Evolutionary conservation across 2,797 vertebrate species (phyloP).

Genomic region (Sebastes ruberrimus): DNA sequence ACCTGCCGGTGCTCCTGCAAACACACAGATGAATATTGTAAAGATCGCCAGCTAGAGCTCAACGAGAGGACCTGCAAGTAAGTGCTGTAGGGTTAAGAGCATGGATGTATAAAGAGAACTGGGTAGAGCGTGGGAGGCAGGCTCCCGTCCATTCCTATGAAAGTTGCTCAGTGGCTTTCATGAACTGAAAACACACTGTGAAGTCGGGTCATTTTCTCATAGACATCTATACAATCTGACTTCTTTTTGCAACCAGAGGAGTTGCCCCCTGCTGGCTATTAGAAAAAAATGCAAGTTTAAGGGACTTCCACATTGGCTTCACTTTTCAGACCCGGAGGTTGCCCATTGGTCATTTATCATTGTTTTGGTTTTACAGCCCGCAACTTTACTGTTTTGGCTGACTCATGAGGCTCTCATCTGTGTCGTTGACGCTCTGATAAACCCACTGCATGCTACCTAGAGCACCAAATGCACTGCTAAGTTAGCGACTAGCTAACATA

Average conservation of each 20-base stretch:
- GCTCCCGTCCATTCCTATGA: too few species aligned
- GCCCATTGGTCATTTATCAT: not conserved
- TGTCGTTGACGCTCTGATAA: not conserved
- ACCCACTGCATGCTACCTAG: not conserved
- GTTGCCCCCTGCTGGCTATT: too few species aligned
- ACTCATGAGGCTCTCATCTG: not conserved
- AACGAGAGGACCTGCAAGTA: constrained; percentile 99
- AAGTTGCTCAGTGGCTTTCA: too few species aligned
- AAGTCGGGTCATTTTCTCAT: too few species aligned
- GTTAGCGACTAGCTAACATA: not conserved
- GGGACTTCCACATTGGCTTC: too few species aligned
- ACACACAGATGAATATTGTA: constrained; percentile 96
- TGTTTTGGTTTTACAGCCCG: not conserved
- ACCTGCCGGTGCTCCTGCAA: constrained; percentile 99
- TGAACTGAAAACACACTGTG: too few species aligned
- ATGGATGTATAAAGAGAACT: not conserved
- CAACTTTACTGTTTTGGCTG: not conserved
- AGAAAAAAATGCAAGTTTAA: too few species aligned
- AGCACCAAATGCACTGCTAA: not conserved
- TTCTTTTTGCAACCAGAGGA: too few species aligned
- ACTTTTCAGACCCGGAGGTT: too few species aligned
- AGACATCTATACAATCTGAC: too few species aligned
- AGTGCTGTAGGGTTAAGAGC: constrained; percentile 6
- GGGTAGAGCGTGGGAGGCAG: too few species aligned
- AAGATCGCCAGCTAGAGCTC: constrained; percentile 97